Conservation (phyloP, 2,113 vertebrate genomes). For the Microcebus murinus region DNA sequence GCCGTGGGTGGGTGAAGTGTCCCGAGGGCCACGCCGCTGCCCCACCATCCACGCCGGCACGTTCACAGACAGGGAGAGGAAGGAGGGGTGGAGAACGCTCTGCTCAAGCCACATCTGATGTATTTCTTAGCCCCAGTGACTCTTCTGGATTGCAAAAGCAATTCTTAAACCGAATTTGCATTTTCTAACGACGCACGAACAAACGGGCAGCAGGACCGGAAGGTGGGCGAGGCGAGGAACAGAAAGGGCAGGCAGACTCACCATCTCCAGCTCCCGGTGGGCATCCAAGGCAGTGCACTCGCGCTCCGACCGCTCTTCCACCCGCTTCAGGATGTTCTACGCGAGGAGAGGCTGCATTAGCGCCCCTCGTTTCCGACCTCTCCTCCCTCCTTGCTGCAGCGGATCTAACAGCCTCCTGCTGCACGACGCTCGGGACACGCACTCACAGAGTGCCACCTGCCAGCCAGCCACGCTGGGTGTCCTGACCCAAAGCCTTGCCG, state of each 20-base stretch:
- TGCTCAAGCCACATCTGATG: fast-evolving
- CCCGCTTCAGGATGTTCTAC: slow-evolving; percentile 97
- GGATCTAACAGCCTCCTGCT: no score
- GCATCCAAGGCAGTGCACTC: slow-evolving; percentile 93
- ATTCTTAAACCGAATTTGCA: neutral
- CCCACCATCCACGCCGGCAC: fast-evolving
- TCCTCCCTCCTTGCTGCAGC: fast-evolving
- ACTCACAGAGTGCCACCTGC: no score
- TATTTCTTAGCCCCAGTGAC: neutral
- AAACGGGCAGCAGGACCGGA: neutral
- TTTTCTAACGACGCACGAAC: neutral
- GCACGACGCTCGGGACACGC: no score
- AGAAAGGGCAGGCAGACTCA: slow-evolving; percentile 72
- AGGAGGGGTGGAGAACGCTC: neutral
- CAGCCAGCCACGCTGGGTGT: no score
- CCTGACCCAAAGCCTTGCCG: neutral
- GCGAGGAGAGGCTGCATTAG: slow-evolving; percentile 31
- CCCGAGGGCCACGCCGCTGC: fast-evolving
- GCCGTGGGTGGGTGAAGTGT: neutral
- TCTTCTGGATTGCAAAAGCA: neutral
- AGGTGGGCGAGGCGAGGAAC: fast-evolving
- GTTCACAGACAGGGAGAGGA: fast-evolving
- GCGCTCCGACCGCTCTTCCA: slow-evolving; percentile 92
- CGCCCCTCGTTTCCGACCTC: fast-evolving
- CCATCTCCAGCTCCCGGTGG: slow-evolving; percentile 94